A percentile compares a stretch with the other conserved stretches of the same genome.
Conservation (phyloP, 2,113 vertebrate genomes). For the Anoura caudifer region DNA sequence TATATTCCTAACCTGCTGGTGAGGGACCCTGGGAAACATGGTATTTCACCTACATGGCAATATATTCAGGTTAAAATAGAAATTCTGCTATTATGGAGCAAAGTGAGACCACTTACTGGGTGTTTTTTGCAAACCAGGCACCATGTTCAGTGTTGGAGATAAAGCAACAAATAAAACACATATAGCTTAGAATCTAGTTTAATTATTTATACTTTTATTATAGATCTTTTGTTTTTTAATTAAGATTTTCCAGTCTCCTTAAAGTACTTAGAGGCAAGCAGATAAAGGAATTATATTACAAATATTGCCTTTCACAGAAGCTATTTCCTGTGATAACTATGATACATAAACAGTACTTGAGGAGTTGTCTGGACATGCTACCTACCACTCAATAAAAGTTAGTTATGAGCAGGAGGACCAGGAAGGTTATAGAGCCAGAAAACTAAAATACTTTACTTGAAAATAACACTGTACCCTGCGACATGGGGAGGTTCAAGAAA, state of each 20-base stretch:
- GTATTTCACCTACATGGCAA: neutral
- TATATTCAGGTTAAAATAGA: neutral
- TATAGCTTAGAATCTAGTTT: neutral
- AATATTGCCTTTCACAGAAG: neutral
- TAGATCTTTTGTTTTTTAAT: neutral
- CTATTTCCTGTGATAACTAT: neutral
- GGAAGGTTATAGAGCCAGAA: neutral
- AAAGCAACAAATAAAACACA: neutral
- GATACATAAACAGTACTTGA: neutral
- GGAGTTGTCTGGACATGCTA: neutral
- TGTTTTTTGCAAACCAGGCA: neutral
- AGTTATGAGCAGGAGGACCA: neutral
- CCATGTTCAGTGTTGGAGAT: neutral
- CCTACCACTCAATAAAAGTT: neutral
- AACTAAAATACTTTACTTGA: neutral
- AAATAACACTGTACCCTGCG: neutral
- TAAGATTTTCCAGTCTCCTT: neutral
- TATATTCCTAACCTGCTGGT: neutral
- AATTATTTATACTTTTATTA: neutral
- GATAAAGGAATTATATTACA: neutral
- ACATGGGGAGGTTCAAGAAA: neutral
- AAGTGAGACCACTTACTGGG: neutral
- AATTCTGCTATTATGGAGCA: neutral
- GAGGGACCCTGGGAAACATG: neutral
- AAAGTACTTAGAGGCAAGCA: neutral